These are phyloP conservation scores for Oncopeltus fasciatus DNA, from an alignment of 1,140 invertebrate species.

Conservation along the genomic window DNA sequence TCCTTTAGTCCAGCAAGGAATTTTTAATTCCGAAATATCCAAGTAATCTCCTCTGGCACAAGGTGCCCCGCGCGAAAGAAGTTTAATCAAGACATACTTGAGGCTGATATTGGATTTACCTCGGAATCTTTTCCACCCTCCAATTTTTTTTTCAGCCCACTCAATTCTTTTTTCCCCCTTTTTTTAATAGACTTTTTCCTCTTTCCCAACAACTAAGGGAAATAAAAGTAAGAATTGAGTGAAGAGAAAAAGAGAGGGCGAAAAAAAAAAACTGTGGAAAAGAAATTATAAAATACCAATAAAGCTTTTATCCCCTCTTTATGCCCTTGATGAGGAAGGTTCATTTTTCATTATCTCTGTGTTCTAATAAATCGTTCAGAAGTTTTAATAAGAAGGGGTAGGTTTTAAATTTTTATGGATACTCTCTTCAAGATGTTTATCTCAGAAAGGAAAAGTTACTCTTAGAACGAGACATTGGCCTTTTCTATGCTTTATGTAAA, in stretches of 20 bases:
- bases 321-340: neutral
- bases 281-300: conserved; percentile 12
- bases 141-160: neutral
- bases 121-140: conserved; percentile 3
- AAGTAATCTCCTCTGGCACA: neutral
- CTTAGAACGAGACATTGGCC: too few species aligned
- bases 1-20: neutral
- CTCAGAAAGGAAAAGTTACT: too few species aligned
- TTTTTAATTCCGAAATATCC: conserved; percentile 13
- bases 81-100: conserved; percentile 16
- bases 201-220: neutral
- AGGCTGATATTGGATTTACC: conserved; percentile 11
- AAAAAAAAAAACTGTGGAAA: neutral
- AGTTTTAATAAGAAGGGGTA: neutral
- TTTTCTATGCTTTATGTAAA: too few species aligned
- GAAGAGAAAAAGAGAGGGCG: neutral
- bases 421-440: too few species aligned
- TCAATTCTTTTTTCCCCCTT: neutral
- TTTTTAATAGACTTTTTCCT: neutral
- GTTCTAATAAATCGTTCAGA: neutral
- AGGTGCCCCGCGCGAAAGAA: conserved; percentile 1
- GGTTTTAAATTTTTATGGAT: too few species aligned
- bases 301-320: neutral
- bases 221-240: neutral
- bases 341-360: neutral